phyloP scores from a whole-genome alignment of 1,140 invertebrate species.

The Drosophila miranda region DNA sequence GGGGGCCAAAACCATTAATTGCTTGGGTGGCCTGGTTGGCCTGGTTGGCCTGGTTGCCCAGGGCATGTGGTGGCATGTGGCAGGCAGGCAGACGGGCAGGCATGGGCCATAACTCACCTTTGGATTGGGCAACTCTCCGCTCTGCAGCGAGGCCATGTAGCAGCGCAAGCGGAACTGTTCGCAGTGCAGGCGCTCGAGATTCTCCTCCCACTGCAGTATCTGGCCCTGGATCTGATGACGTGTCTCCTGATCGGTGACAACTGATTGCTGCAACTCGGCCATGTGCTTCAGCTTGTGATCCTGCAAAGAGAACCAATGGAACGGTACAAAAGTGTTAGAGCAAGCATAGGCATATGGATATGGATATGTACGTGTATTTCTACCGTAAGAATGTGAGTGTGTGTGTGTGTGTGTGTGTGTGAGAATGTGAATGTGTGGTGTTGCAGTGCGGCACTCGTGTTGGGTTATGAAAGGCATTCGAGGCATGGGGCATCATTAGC shows the following conservation, averaged over 20 bases:
- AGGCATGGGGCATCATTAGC: constrained; percentile 69
- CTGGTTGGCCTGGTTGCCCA: neutral
- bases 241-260: constrained; percentile 95
- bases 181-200: constrained; percentile 96
- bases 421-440: constrained; percentile 2
- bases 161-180: constrained; percentile 98
- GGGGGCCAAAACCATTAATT: constrained; percentile 5
- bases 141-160: constrained; percentile 98
- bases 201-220: constrained; percentile 98
- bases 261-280: constrained; percentile 97
- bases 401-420: constrained; percentile 2
- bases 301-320: constrained; percentile 83
- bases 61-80: too few relatives aligned
- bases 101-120: constrained; percentile 87
- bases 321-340: constrained; percentile 44
- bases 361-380: constrained; percentile 4
- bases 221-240: constrained; percentile 95
- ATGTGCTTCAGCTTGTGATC: constrained; percentile 98
- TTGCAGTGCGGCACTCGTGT: constrained; percentile 35
- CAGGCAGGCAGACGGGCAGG: too few relatives aligned
- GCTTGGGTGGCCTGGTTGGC: neutral
- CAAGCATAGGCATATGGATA: constrained; percentile 26
- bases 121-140: constrained; percentile 97
- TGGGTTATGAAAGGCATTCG: constrained; percentile 70
- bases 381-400: constrained; percentile 16